Conservation (phyloP, 2,797 vertebrate genomes). For the Arvicola amphibius region DNA sequence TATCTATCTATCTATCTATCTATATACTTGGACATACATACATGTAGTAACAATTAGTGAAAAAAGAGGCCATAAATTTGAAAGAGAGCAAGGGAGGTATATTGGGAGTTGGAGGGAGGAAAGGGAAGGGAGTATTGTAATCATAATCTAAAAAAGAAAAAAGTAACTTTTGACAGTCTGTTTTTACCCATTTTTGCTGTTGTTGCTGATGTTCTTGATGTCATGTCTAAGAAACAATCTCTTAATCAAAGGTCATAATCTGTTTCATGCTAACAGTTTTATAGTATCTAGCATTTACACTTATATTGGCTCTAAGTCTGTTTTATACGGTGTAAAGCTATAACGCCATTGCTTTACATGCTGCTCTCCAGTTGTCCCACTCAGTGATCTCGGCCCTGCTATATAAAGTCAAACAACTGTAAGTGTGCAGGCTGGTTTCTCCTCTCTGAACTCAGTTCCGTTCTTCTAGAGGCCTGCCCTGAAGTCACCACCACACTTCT, state of each 20-base stretch:
- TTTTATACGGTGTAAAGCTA: constrained; percentile 2
- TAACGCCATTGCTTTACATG: constrained; percentile 33
- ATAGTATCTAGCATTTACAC: constrained; percentile 33
- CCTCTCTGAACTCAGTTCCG: constrained; percentile 17
- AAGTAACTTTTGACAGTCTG: constrained; percentile 26
- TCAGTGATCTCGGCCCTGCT: constrained; percentile 12
- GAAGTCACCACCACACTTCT: constrained; percentile 14
- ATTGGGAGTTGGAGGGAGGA: not conserved
- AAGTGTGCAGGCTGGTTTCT: constrained; percentile 29
- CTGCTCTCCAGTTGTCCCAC: not conserved
- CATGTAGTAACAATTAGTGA: not conserved
- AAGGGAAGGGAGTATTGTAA: not conserved
- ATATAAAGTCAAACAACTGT: constrained; percentile 33
- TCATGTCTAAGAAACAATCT: constrained; percentile 12
- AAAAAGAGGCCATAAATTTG: not conserved
- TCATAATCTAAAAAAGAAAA: not conserved
- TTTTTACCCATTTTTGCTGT: constrained; percentile 44
- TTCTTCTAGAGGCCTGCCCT: constrained; percentile 4
- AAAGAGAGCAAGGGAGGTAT: too few species aligned
- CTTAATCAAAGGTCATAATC: constrained; percentile 19
- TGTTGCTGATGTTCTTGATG: constrained; percentile 51
- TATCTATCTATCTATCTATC: not conserved
- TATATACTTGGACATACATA: not conserved
- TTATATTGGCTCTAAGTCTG: constrained; percentile 46
- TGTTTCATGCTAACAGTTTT: constrained; percentile 59